These are phyloP conservation scores for Gadopsis bispinosus DNA, from an alignment of 2,797 vertebrate species.

Conservation along the genomic window DNA sequence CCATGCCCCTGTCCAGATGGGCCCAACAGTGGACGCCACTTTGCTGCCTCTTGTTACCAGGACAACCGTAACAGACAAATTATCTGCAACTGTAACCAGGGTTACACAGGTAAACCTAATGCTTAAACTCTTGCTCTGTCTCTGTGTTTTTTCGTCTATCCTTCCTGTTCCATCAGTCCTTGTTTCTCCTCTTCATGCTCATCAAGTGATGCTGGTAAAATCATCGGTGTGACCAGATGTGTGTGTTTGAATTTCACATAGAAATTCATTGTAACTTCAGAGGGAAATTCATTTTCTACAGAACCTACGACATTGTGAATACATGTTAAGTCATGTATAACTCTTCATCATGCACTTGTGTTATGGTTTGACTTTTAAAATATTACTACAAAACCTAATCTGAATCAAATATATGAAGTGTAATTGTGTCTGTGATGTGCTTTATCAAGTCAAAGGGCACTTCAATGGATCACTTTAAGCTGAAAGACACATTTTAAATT, in stretches of 20 bases:
- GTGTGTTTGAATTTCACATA: neutral
- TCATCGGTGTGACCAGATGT: neutral
- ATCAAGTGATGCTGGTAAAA: neutral
- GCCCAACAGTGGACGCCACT: slow-evolving; percentile 90
- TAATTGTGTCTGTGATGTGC: slow-evolving; percentile 1
- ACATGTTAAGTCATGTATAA: no score
- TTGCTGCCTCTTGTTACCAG: slow-evolving; percentile 93
- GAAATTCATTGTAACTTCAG: neutral
- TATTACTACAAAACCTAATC: neutral
- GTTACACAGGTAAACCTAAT: slow-evolving; percentile 90
- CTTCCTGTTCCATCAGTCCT: neutral
- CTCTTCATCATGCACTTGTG: neutral
- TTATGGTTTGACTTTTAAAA: slow-evolving; percentile 10
- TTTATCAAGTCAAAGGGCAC: slow-evolving; percentile 1
- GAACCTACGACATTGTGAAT: neutral
- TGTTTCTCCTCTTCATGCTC: neutral
- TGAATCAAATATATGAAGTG: neutral
- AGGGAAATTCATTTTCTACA: neutral
- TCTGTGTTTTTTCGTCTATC: neutral
- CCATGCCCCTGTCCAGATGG: slow-evolving; percentile 95
- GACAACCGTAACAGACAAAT: slow-evolving; percentile 90
- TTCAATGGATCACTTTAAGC: neutral
- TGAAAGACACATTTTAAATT: neutral
- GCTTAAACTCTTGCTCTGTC: neutral
- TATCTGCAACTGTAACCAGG: slow-evolving; percentile 93